phyloP scores from a whole-genome alignment of 2,797 vertebrate species.

The Siniperca obscura region DNA sequence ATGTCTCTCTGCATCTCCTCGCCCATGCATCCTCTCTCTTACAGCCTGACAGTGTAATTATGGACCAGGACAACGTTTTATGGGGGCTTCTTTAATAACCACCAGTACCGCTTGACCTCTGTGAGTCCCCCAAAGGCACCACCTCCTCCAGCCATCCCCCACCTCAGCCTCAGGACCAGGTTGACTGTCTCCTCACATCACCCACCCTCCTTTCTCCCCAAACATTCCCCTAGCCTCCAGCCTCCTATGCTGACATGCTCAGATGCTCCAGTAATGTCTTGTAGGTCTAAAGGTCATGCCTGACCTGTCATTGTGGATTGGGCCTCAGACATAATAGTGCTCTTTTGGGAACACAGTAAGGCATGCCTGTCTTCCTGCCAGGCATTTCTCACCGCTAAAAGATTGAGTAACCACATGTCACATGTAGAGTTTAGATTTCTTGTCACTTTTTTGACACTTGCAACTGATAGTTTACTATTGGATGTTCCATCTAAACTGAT shows the following conservation, averaged over 20 bases:
- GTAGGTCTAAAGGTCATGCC: slow-evolving; percentile 79
- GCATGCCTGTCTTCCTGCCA: slow-evolving; percentile 52
- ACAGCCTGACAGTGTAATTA: slow-evolving; percentile 83
- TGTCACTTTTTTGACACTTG: slow-evolving; percentile 34
- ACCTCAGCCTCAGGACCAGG: slow-evolving; percentile 46
- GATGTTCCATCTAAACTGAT: slow-evolving; percentile 46
- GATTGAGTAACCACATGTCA: slow-evolving; percentile 51
- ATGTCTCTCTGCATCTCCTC: slow-evolving; percentile 67
- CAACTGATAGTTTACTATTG: slow-evolving; percentile 33
- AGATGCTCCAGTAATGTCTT: slow-evolving; percentile 81
- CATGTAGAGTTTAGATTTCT: slow-evolving; percentile 23
- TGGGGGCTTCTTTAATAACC: slow-evolving; percentile 83
- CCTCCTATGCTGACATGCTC: slow-evolving; percentile 73
- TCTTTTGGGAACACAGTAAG: slow-evolving; percentile 65
- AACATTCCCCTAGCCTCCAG: slow-evolving; percentile 55
- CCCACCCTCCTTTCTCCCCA: slow-evolving; percentile 38
- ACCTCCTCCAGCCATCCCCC: slow-evolving; percentile 58
- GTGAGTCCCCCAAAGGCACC: slow-evolving; percentile 75
- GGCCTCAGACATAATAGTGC: slow-evolving; percentile 71
- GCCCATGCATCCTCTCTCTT: slow-evolving; percentile 63
- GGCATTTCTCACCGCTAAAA: slow-evolving; percentile 50
- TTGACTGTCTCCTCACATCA: slow-evolving; percentile 52
- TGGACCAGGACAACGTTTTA: slow-evolving; percentile 80
- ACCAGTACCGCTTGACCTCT: slow-evolving; percentile 79
- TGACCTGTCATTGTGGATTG: slow-evolving; percentile 79